These are phyloP conservation scores for Apoda limacodes DNA, from an alignment of 2,888 invertebrate genomes.

Conservation along the genomic window DNA sequence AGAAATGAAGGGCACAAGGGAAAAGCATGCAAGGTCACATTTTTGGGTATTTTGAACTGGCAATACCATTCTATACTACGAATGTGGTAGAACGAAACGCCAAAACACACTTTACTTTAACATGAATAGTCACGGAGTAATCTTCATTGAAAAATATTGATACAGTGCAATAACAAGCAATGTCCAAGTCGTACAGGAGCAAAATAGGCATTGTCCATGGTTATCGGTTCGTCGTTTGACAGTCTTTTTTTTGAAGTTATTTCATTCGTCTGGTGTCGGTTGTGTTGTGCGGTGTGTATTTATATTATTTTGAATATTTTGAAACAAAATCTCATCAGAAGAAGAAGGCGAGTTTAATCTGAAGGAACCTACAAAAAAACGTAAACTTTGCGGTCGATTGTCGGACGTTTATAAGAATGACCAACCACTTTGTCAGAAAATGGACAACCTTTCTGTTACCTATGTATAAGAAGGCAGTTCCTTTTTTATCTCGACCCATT, in stretches of 20 bases:
- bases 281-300: constrained; percentile 6
- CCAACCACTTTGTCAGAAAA: too few species aligned
- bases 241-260: constrained; percentile 5
- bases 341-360: constrained; percentile 13
- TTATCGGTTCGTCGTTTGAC: too few species aligned
- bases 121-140: constrained; percentile 15
- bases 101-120: constrained; percentile 18
- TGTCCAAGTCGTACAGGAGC: too few species aligned
- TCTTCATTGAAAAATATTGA: constrained; percentile 17
- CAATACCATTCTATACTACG: constrained; percentile 17
- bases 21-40: constrained; percentile 15
- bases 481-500: constrained; percentile 20
- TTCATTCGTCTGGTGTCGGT: constrained; percentile 8
- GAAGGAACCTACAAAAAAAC: constrained; percentile 13
- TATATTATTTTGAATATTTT: too few species aligned
- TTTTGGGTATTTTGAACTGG: constrained; percentile 18
- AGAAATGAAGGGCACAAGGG: constrained; percentile 7
- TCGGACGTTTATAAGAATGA: constrained; percentile 17
- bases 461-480: constrained; percentile 17
- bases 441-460: constrained; percentile 14
- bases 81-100: constrained; percentile 18
- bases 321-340: constrained; percentile 10
- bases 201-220: too few species aligned
- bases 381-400: constrained; percentile 14
- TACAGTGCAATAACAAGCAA: constrained; percentile 18